Evolutionary conservation across 2,797 vertebrate genomes (phyloP), one percentile per base, ranked within the genome.

Genomic region (Bradypodion ventrale): DNA sequence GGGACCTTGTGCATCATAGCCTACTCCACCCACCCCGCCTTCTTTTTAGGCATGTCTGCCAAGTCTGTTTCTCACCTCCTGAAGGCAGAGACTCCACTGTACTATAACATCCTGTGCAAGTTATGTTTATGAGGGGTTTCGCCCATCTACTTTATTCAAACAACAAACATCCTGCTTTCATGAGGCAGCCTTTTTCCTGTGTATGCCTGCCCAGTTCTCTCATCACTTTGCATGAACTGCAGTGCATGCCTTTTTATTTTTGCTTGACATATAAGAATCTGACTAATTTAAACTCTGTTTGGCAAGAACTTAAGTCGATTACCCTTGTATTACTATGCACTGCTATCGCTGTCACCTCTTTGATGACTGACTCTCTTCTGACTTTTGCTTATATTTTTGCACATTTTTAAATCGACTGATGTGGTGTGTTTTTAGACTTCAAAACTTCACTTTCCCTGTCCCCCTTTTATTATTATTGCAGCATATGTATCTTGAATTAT

Each of bases 341-440:
- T 80, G 73, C 89, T 87, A 42, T 91, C 88, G 40, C 35, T 76
- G 75, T 78, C 1, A 0, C 9, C 56, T 90, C 85, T 93, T 63
- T 73, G 86, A 83, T 89, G n/a, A n/a, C n/a, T n/a, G n/a, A n/a
- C n/a, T n/a, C n/a, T 82, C 87, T 77, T 75, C 83, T 63, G 83
- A 88, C 70, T 75, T 85, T 90, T 88, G 79, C 82, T 85, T 35
- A 46, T 62, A 12, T 86, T 90, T 89, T 88, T 0, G 0, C 72
- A 87, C 69, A 72, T 93, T 93, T 89, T 77, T 82, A 52, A 49
- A 88, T 83, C 91, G 92, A 93, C n/a, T 93, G 92, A 91, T 93
- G 92, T 92, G 88, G 84, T 85, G 91, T 92, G 91, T 91, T 93
- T 93, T 93, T 89, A 87, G 91, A 85, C 84, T 79, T 10, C 85